A percentile compares a stretch with the other conserved stretches of the same genome.
Conservation (phyloP, 2,888 invertebrate species). For the Oxytorus armatus region DNA sequence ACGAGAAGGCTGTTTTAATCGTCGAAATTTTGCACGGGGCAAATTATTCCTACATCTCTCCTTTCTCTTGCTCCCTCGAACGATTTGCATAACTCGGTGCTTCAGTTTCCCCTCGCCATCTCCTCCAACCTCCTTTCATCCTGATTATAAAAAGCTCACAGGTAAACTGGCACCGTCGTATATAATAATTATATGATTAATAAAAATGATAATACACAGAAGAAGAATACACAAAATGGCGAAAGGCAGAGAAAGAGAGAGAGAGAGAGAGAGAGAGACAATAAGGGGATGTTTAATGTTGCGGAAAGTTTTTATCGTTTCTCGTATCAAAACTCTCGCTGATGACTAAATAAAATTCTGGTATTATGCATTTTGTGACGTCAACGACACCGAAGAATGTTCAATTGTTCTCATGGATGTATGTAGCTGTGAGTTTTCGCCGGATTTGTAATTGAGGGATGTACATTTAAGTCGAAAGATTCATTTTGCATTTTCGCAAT, state of each 20-base stretch:
- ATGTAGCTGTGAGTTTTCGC: background rate
- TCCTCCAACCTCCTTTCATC: background rate
- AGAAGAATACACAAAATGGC: conserved; percentile 18
- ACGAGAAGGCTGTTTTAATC: conserved; percentile 50
- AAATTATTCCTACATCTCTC: conserved; percentile 42
- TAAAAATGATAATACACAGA: conserved; percentile 7
- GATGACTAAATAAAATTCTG: conserved; percentile 54
- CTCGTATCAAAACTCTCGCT: conserved; percentile 37
- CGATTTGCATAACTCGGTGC: conserved; percentile 69
- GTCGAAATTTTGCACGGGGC: conserved; percentile 42
- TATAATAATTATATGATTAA: conserved; percentile 34
- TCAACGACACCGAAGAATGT: conserved; percentile 5
- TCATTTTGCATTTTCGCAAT: background rate
- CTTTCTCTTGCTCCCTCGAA: conserved; percentile 44
- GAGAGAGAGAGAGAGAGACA: conserved; percentile 6
- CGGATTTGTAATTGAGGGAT: conserved; percentile 11
- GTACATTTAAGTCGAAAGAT: conserved; percentile 32
- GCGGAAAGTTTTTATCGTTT: conserved; percentile 64
- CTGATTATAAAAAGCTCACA: conserved; percentile 12
- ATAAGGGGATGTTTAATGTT: conserved; percentile 67
- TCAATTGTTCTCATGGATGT: conserved; percentile 2
- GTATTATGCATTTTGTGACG: conserved; percentile 46
- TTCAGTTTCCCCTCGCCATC: conserved; percentile 39
- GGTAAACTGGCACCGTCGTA: conserved; percentile 24
- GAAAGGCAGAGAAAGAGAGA: conserved; percentile 57